Percentiles rank a stretch among this genome's conserved stretches.
These are phyloP conservation scores for Nyctibius bracteatus DNA, from an alignment of 2,113 vertebrate species.

Conservation along the genomic window DNA sequence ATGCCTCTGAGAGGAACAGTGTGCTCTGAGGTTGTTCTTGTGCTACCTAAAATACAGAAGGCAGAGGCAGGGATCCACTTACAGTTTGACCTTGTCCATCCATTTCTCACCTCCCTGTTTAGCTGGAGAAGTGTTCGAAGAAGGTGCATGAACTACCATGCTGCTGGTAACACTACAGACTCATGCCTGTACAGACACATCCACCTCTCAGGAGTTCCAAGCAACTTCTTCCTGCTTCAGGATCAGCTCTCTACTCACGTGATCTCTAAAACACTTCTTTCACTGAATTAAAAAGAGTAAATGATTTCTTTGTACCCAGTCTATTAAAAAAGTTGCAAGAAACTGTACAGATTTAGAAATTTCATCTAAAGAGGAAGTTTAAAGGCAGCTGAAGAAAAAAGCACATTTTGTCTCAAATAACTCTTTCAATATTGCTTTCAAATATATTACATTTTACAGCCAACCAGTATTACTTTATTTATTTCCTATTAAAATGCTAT, in stretches of 20 bases:
- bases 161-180: not conserved
- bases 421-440: not conserved
- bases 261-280: not conserved
- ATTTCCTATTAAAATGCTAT: not conserved
- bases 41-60: not conserved
- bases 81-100: not conserved
- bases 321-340: not conserved
- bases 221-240: not conserved
- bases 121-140: not conserved
- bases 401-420: not conserved
- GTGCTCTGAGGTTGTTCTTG: not conserved
- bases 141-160: fast-evolving
- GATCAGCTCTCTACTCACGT: not conserved
- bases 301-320: not conserved
- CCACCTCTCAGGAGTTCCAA: not conserved
- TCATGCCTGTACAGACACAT: not conserved
- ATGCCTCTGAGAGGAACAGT: not conserved
- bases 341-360: not conserved
- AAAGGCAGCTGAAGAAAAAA: not conserved
- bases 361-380: not conserved
- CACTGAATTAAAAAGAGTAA: not conserved
- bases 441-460: not conserved
- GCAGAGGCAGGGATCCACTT: not conserved
- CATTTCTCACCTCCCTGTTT: not conserved
- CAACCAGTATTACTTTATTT: not conserved